Evolutionary conservation across 2,113 vertebrate species (phyloP).

Genomic region (Clupea harengus): DNA sequence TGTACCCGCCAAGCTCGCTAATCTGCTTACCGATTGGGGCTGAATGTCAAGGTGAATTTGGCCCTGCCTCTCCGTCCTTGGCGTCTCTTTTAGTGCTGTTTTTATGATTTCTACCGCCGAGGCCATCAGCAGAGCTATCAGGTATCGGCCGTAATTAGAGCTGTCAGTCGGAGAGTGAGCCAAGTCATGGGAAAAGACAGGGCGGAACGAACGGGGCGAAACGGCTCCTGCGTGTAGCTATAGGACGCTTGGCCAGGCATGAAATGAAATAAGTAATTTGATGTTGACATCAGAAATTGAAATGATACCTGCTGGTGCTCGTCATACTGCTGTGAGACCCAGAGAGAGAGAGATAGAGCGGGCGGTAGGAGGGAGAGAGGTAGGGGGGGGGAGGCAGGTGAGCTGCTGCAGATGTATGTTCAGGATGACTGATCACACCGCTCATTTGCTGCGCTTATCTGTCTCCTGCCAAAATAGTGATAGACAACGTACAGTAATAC

Average conservation of each 20-base stretch:
- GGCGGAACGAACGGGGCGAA: constrained; percentile 92
- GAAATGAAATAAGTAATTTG: constrained; percentile 99
- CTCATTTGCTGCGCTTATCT: not conserved
- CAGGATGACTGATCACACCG: not conserved
- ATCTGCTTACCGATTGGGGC: not conserved
- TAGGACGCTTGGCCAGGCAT: constrained; percentile 94
- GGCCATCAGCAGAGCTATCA: constrained; percentile 81
- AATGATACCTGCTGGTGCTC: constrained; percentile 92
- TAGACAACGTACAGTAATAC: not conserved
- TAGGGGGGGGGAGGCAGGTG: not conserved
- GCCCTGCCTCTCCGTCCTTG: not conserved
- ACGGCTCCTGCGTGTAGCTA: constrained; percentile 91
- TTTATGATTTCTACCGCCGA: constrained; percentile 38
- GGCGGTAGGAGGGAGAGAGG: not conserved
- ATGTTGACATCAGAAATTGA: constrained; percentile 98
- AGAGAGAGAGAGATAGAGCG: not conserved
- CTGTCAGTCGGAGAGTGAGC: constrained; percentile 92
- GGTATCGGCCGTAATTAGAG: constrained; percentile 96
- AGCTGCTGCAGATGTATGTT: not conserved
- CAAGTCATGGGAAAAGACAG: constrained; percentile 84
- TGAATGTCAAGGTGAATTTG: constrained; percentile 4
- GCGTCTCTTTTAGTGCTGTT: not conserved
- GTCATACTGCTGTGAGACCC: constrained; percentile 70
- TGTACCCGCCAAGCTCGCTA: not conserved
- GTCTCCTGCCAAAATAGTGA: not conserved